phyloP scores from a whole-genome alignment of 2,113 vertebrate genomes.

The Turnix velox region DNA sequence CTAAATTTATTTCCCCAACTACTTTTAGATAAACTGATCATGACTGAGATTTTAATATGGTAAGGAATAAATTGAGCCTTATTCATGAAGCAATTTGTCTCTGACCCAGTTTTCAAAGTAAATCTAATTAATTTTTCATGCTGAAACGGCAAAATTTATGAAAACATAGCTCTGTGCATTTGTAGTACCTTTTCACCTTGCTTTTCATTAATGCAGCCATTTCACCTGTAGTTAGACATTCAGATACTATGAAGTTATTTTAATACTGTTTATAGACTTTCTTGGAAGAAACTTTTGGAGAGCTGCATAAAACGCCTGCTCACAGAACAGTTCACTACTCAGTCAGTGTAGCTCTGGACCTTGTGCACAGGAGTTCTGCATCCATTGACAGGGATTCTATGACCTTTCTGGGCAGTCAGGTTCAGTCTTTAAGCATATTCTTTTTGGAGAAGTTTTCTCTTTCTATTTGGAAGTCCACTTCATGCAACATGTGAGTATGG shows the following conservation, averaged over 20 bases:
- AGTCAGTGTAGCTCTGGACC: not conserved
- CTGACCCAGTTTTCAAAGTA: slow-evolving; percentile 34
- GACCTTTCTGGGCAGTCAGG: not conserved
- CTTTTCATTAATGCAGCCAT: not conserved
- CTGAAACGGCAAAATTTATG: not conserved
- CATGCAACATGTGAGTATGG: not conserved
- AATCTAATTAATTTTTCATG: slow-evolving; percentile 53
- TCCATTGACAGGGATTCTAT: not conserved
- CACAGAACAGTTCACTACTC: not conserved
- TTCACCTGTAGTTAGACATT: not conserved
- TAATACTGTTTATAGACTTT: not conserved
- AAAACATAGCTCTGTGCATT: not conserved
- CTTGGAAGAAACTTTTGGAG: not conserved
- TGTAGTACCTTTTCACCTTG: not conserved
- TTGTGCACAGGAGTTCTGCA: not conserved
- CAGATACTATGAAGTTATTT: not conserved
- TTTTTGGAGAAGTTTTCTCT: not conserved
- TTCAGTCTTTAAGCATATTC: not conserved
- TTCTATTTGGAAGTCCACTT: not conserved
- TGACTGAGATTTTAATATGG: not conserved
- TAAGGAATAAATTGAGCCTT: not conserved
- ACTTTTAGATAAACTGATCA: not conserved
- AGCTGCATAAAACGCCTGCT: not conserved
- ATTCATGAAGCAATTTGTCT: not conserved
- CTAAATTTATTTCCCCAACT: not conserved